phyloP scores from a whole-genome alignment of 2,888 invertebrate species.

The Hirudinaria manillensis region DNA sequence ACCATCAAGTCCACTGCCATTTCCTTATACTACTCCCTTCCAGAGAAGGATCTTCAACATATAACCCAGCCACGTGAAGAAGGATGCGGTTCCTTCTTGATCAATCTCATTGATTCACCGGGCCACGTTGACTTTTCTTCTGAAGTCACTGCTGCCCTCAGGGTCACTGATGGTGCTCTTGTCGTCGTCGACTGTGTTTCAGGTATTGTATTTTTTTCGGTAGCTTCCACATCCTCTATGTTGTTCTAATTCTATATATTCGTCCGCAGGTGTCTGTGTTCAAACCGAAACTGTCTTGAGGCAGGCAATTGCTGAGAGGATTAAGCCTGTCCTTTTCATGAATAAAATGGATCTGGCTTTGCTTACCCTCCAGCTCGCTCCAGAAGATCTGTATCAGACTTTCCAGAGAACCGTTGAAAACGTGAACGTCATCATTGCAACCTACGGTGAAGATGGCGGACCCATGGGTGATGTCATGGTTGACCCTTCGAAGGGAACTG shows the following conservation, averaged over 20 bases:
- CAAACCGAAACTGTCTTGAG: constrained; percentile 99
- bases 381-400: constrained; percentile 94
- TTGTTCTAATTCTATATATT: no score
- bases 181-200: constrained; percentile 99
- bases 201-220: constrained; percentile 60
- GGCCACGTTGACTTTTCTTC: constrained; percentile 99
- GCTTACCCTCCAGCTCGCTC: constrained; percentile 88
- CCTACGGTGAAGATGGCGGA: constrained; percentile 83
- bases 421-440: constrained; percentile 98
- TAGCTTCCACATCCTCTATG: no score
- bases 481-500: constrained; percentile 95
- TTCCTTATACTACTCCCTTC: constrained; percentile 96
- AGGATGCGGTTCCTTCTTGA: constrained; percentile 83
- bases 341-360: constrained; percentile 99
- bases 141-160: constrained; percentile 97
- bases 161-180: constrained; percentile 98
- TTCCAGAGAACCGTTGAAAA: constrained; percentile 99
- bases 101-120: constrained; percentile 98
- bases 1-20: constrained; percentile 99
- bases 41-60: constrained; percentile 86
- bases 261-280: constrained; percentile 83
- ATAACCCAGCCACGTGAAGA: constrained; percentile 70
- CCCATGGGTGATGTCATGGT: constrained; percentile 99
- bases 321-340: constrained; percentile 99
- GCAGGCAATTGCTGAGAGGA: constrained; percentile 98